These are phyloP conservation scores for Bombyx huttoni DNA, from an alignment of 2,888 invertebrate species.

Conservation along the genomic window DNA sequence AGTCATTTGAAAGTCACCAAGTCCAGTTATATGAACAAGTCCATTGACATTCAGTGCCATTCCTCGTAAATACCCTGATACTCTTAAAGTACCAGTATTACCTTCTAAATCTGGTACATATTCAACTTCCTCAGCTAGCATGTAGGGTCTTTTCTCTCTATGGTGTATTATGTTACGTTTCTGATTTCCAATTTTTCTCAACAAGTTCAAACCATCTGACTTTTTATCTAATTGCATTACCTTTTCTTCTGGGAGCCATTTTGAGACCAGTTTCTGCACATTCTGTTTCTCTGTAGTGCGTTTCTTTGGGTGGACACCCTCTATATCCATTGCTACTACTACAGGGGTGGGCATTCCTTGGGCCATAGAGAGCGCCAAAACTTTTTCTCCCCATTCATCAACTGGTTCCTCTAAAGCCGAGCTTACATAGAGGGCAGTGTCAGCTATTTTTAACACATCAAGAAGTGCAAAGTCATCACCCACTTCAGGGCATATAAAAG, in stretches of 20 bases:
- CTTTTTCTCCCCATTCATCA: conserved; percentile 84
- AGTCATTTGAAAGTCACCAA: conserved; percentile 93
- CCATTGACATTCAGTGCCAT: conserved; percentile 88
- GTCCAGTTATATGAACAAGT: conserved; percentile 90
- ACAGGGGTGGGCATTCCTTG: conserved; percentile 87
- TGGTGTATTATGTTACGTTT: conserved; percentile 80
- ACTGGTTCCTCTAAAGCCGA: conserved; percentile 81
- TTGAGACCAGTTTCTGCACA: conserved; percentile 76
- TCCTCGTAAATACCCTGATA: conserved; percentile 91
- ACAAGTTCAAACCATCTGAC: conserved; percentile 79
- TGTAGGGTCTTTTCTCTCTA: conserved; percentile 85
- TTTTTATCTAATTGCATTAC: conserved; percentile 82
- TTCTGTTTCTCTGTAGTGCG: conserved; percentile 77
- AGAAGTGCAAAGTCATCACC: conserved; percentile 82
- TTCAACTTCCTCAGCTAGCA: conserved; percentile 86
- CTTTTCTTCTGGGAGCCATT: conserved; percentile 88
- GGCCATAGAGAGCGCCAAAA: conserved; percentile 83
- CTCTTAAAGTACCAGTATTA: conserved; percentile 77
- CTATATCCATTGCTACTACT: conserved; percentile 81
- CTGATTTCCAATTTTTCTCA: conserved; percentile 82
- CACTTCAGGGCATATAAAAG: conserved; percentile 81
- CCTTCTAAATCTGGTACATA: conserved; percentile 67
- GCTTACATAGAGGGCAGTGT: conserved; percentile 85
- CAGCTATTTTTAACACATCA: conserved; percentile 90
- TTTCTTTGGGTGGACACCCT: conserved; percentile 81